Evolutionary conservation across 2,888 invertebrate species (phyloP).

Genomic region (Macrosoma leucophasiata): DNA sequence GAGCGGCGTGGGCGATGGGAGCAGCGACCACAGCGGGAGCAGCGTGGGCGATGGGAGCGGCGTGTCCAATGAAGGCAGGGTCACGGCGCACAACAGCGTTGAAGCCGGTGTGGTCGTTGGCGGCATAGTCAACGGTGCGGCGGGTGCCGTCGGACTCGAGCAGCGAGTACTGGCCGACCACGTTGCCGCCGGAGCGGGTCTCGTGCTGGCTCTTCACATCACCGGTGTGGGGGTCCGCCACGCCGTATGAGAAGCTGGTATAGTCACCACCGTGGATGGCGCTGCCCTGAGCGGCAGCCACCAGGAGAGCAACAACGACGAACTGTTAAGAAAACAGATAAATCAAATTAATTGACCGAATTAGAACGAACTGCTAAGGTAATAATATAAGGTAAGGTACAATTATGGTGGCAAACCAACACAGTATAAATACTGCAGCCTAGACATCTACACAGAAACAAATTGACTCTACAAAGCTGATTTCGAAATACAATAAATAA

Average conservation of each 20-base stretch:
- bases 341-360: too few relatives aligned
- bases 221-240: constrained; percentile 62
- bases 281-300: constrained; percentile 50
- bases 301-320: constrained; percentile 58
- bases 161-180: constrained; percentile 68
- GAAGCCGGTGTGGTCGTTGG: constrained; percentile 72
- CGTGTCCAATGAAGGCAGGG: constrained; percentile 40
- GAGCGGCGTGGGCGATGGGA: constrained; percentile 35
- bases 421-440: too few relatives aligned
- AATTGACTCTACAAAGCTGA: too few relatives aligned
- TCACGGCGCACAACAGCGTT: constrained; percentile 72
- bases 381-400: too few relatives aligned
- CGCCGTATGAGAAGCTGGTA: constrained; percentile 62
- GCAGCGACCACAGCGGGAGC: constrained; percentile 35
- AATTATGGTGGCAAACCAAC: too few relatives aligned
- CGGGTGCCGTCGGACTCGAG: constrained; percentile 78
- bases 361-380: too few relatives aligned
- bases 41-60: constrained; percentile 33
- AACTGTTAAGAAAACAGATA: constrained; percentile 51
- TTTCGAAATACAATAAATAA: too few relatives aligned
- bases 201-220: constrained; percentile 75
- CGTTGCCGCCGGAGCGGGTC: constrained; percentile 77
- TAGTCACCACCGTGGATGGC: constrained; percentile 55
- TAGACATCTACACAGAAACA: too few relatives aligned
- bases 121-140: constrained; percentile 78